Evolutionary conservation across 2,797 vertebrate genomes (phyloP).

Genomic region (Sebastes matsubarae): DNA sequence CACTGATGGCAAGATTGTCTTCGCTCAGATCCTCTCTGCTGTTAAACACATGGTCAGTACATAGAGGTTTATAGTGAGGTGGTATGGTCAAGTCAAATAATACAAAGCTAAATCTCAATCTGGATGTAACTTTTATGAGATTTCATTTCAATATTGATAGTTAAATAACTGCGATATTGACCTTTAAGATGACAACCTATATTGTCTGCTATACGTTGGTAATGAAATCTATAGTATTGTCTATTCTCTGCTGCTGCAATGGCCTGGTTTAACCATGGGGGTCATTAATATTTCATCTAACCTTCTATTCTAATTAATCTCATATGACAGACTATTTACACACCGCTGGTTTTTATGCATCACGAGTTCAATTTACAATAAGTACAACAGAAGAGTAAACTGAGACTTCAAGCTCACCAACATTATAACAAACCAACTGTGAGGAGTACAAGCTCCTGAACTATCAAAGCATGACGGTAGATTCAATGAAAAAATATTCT

Average conservation of each 20-base stretch:
- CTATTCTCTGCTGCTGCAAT: background rate
- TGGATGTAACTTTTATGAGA: background rate
- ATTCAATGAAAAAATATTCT: background rate
- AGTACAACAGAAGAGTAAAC: background rate
- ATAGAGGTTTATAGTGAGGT: background rate
- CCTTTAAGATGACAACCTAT: background rate
- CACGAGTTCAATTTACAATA: background rate
- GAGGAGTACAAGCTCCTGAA: too few species aligned
- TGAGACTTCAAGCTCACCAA: background rate
- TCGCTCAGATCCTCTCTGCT: slow-evolving; percentile 96
- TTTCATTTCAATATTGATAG: background rate
- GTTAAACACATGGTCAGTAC: slow-evolving; percentile 96
- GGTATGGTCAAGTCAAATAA: background rate
- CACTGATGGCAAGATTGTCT: slow-evolving; percentile 90
- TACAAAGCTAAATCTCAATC: background rate
- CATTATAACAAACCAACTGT: background rate
- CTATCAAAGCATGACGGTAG: too few species aligned
- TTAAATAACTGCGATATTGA: background rate
- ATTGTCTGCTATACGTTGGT: background rate
- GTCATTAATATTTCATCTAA: background rate
- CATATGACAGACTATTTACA: background rate
- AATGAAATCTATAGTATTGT: background rate
- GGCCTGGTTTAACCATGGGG: background rate
- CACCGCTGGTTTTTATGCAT: background rate
- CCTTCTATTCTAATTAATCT: background rate